Base-by-base conservation (phyloP, 2,888 invertebrate species). In the Antheraea yamamai region DNA sequence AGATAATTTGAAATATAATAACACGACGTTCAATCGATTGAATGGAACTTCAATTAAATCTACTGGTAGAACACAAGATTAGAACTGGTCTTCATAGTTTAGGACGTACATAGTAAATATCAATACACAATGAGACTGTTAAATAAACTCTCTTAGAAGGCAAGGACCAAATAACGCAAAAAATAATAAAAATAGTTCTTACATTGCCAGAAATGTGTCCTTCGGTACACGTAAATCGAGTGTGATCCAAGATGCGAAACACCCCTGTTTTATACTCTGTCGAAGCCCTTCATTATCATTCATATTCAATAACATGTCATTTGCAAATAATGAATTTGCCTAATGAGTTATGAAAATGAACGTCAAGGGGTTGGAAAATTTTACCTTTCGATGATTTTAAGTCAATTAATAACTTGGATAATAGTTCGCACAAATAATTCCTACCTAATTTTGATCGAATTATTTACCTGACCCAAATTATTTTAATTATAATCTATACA, bases 301-400 rank as follows among this genome's bases (percentile, higher is more conserved):
- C 89, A 91, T 91, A 92, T 91, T 90, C 87, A 88, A 84, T 79
- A 83, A 83, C 79, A 81, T 86, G 88, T 87, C 88, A 87, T 14
- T n/a, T 20, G 70, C 70, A 70, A 70, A 70, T 39, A 70, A 70
- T 39, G 39, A 70, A 70, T 70, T 70, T 70, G 39, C 70, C 70
- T 70, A 70, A 70, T 70, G 70, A 70, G 39, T 70, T 70, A 70
- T 70, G 70, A 70, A 70, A 70, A 70, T 39, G 39, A 70, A 70
- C 70, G 39, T 39, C 39, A 39, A 70, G 39, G 70, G 39, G 39
- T 39, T 70, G 70, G 39, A n/a, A 66, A 30, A 39, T 70, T 70
- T 20, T 39, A 70, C 70, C 70, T 70, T 70, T 39, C 70, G 12
- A 39, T 70, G 16, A 35, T 35, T 12, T 66, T 26, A 16, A 16